Percentiles rank a stretch among this genome's conserved stretches.
Evolutionary conservation across 30 jellyfish, hydroid and myxozoan genomes (phyloP).

Genomic region (Hydractinia echinata): DNA sequence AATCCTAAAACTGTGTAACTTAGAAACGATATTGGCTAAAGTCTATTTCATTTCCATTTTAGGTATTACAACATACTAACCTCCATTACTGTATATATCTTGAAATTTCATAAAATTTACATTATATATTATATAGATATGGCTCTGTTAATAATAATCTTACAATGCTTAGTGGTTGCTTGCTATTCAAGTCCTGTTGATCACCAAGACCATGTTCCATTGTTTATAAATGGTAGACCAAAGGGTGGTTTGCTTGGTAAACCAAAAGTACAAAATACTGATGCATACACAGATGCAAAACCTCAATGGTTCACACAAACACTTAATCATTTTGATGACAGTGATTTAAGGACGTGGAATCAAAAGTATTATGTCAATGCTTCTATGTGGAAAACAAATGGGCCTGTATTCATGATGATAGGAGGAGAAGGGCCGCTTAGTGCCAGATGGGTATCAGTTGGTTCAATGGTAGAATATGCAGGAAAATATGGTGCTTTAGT

Average conservation of each 20-base stretch:
- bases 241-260: slow-evolving; percentile 83
- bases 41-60: no score
- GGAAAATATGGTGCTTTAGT: slow-evolving; percentile 76
- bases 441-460: slow-evolving; percentile 77
- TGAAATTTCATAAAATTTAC: no score
- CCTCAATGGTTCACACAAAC: slow-evolving; percentile 84
- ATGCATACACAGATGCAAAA: slow-evolving; percentile 19
- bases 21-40: no score
- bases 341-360: slow-evolving; percentile 81
- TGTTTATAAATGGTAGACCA: slow-evolving; percentile 82
- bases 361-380: slow-evolving; percentile 72
- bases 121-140: no score
- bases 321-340: slow-evolving; percentile 66
- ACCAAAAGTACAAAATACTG: slow-evolving; percentile 42
- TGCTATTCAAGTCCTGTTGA: neutral
- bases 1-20: no score
- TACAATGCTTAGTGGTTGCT: neutral
- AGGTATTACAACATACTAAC: no score
- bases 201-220: slow-evolving; percentile 45
- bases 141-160: no score
- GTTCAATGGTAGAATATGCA: slow-evolving; percentile 81
- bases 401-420: slow-evolving; percentile 93
- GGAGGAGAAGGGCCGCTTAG: slow-evolving; percentile 96
- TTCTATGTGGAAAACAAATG: slow-evolving; percentile 40
- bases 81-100: no score